These are phyloP conservation scores for Suricata suricatta DNA, from an alignment of 2,113 vertebrate genomes.

Conservation along the genomic window DNA sequence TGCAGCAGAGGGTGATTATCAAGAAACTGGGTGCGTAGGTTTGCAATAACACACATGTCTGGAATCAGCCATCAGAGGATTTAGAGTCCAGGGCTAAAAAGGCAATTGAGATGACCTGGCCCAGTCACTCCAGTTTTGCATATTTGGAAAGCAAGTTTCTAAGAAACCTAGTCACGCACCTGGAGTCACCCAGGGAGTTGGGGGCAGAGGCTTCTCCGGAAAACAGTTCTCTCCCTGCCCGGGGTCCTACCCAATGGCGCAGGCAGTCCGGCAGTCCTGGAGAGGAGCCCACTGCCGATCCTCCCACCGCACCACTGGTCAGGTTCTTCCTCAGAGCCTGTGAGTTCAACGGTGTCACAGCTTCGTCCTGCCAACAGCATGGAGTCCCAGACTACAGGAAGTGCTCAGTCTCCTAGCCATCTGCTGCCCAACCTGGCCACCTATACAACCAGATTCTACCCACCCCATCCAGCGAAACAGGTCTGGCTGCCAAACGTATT, in stretches of 20 bases:
- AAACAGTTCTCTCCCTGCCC: background rate
- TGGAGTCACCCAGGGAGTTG: background rate
- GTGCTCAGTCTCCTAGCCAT: background rate
- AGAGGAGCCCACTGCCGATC: background rate
- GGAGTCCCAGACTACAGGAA: slow-evolving; percentile 30
- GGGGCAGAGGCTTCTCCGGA: background rate
- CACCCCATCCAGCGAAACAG: background rate
- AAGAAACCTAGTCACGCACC: background rate
- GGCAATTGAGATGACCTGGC: background rate
- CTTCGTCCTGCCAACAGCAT: background rate
- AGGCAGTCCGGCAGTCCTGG: background rate
- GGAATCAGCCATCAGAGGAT: background rate
- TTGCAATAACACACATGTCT: background rate
- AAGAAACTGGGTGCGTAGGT: background rate
- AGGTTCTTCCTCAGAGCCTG: background rate
- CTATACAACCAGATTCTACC: background rate
- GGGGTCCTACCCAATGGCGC: background rate
- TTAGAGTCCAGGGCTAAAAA: background rate
- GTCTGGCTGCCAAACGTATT: background rate
- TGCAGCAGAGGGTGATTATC: background rate
- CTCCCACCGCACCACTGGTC: background rate
- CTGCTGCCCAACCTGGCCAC: background rate
- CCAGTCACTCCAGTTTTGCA: background rate
- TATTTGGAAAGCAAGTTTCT: background rate
- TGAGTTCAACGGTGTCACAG: background rate